Conservation (phyloP, 2,113 vertebrate genomes). For the Hyperopisus bebe region DNA sequence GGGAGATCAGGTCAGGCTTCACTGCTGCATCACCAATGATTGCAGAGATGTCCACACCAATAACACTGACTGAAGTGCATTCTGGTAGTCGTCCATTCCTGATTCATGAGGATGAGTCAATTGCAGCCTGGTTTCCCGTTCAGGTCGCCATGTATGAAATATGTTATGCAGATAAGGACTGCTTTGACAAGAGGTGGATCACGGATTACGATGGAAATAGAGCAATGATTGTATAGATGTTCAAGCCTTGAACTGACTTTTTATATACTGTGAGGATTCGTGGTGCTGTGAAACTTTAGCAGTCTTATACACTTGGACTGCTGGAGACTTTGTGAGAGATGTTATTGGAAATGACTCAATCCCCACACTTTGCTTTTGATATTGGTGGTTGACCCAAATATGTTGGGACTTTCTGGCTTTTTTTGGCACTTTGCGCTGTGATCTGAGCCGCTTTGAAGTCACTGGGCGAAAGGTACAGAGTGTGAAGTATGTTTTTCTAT, state of each 20-base stretch:
- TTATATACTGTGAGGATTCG: neutral
- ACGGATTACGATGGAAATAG: neutral
- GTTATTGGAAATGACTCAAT: neutral
- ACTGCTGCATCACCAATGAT: neutral
- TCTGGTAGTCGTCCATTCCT: neutral
- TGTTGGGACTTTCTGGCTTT: neutral
- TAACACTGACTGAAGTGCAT: neutral
- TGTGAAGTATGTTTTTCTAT: conserved; percentile 6
- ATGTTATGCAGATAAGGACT: neutral
- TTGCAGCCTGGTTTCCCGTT: neutral
- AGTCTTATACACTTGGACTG: neutral
- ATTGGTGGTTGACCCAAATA: neutral
- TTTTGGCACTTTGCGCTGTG: neutral
- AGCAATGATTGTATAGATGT: neutral
- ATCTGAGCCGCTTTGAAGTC: conserved; percentile 18
- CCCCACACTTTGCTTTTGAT: neutral
- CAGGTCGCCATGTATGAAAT: neutral
- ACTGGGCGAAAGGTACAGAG: neutral
- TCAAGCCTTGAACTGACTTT: neutral
- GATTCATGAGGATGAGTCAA: neutral
- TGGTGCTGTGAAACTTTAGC: neutral
- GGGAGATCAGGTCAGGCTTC: neutral
- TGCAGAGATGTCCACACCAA: neutral
- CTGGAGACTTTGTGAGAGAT: neutral
- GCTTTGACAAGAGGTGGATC: neutral